Evolutionary conservation across 2,888 invertebrate genomes (phyloP).

Genomic region (Ophonus ardosiacus): DNA sequence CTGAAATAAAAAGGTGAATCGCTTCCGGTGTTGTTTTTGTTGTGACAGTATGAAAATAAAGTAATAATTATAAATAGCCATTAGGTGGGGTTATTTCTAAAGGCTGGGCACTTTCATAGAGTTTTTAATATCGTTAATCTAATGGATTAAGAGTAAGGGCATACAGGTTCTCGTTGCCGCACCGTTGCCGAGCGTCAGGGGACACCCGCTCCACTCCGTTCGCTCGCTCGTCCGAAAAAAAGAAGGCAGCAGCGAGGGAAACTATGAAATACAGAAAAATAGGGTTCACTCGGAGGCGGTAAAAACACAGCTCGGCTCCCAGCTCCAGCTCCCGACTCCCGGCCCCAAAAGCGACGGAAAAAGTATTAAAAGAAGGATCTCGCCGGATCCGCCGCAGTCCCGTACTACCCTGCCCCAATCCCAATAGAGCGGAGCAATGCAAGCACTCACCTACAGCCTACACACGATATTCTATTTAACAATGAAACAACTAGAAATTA

Average conservation of each 20-base stretch:
- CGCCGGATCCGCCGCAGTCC: slow-evolving; percentile 60
- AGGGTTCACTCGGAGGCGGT: slow-evolving; percentile 64
- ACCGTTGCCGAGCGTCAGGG: not conserved
- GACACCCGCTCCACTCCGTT: not conserved
- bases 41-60: not conserved
- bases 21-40: no score
- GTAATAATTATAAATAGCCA: slow-evolving; percentile 20
- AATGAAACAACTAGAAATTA: no score
- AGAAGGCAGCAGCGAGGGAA: slow-evolving; percentile 69
- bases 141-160: slow-evolving; percentile 45
- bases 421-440: slow-evolving; percentile 6
- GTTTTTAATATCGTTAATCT: slow-evolving; percentile 58
- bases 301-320: slow-evolving; percentile 23
- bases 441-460: not conserved
- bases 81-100: slow-evolving; percentile 3
- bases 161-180: not conserved
- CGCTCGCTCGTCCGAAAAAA: slow-evolving; percentile 68
- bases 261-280: slow-evolving; percentile 73
- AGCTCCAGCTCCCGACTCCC: slow-evolving; percentile 12
- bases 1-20: no score
- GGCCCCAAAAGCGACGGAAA: slow-evolving; percentile 63
- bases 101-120: not conserved
- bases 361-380: slow-evolving; percentile 64
- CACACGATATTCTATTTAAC: no score
- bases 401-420: not conserved